These are phyloP conservation scores for Eumaeus atala DNA, from an alignment of 1,140 invertebrate species.

Conservation along the genomic window DNA sequence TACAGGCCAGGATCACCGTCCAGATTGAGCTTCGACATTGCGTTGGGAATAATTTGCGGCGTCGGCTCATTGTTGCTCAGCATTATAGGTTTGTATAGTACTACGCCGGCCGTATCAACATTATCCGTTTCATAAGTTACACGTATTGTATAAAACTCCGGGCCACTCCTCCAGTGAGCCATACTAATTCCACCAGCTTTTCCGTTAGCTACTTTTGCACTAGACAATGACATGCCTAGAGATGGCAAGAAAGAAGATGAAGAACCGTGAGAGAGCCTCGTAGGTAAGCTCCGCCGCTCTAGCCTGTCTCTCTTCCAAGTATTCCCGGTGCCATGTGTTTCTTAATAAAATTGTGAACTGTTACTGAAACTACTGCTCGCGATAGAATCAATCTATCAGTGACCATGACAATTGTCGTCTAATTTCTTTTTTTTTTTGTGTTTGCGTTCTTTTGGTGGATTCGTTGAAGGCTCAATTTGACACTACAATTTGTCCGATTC, in stretches of 20 bases:
- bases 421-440: constrained; percentile 70
- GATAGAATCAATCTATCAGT: constrained; percentile 93
- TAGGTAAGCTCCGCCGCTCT: constrained; percentile 83
- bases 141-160: constrained; percentile 95
- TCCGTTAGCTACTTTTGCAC: constrained; percentile 68
- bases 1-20: constrained; percentile 92
- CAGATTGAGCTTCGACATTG: constrained; percentile 93
- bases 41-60: constrained; percentile 93
- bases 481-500: constrained; percentile 94
- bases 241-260: constrained; percentile 86
- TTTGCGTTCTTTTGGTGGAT: constrained; percentile 62
- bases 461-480: constrained; percentile 86
- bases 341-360: constrained; percentile 89
- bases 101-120: constrained; percentile 89
- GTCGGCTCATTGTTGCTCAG: constrained; percentile 95
- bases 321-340: constrained; percentile 78
- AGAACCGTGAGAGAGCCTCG: constrained; percentile 85
- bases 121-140: constrained; percentile 91
- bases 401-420: constrained; percentile 74
- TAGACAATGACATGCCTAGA: constrained; percentile 81
- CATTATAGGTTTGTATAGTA: constrained; percentile 95
- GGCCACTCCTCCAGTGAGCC: constrained; percentile 77
- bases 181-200: constrained; percentile 75
- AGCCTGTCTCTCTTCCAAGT: constrained; percentile 85
- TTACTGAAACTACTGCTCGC: constrained; percentile 91